phyloP scores from a whole-genome alignment of 2,888 invertebrate species.

The Tillus elongatus region DNA sequence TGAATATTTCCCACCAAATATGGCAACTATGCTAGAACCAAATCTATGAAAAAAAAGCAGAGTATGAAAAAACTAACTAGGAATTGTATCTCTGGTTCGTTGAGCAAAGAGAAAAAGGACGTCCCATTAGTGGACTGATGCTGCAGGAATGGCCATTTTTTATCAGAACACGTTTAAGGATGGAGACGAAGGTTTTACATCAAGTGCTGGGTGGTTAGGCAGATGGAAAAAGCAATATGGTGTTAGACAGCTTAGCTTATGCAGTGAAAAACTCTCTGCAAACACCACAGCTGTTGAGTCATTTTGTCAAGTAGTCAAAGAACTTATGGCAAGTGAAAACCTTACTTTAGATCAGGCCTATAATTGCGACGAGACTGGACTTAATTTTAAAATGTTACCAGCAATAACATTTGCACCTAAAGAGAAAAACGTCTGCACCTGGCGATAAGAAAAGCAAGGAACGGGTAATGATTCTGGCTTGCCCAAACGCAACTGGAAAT shows the following conservation, averaged over 20 bases:
- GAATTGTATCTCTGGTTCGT: too few relatives aligned
- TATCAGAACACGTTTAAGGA: too few relatives aligned
- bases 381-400: not conserved
- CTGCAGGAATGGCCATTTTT: too few relatives aligned
- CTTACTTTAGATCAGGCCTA: not conserved
- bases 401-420: not conserved
- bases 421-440: not conserved
- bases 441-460: slow-evolving; percentile 2
- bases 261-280: slow-evolving; percentile 1
- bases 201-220: not conserved
- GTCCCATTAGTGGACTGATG: too few relatives aligned
- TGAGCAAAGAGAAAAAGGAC: too few relatives aligned
- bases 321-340: not conserved
- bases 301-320: not conserved
- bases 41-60: too few relatives aligned
- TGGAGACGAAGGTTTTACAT: not conserved
- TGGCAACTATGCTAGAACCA: too few relatives aligned
- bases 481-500: not conserved
- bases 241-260: not conserved
- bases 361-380: slow-evolving; percentile 1
- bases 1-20: too few relatives aligned
- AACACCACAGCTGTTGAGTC: not conserved
- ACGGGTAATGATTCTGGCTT: slow-evolving; percentile 1
- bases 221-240: slow-evolving; percentile 2
- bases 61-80: too few relatives aligned